Conservation (phyloP, 2,888 invertebrate genomes). For the Melanostoma mellinum region DNA sequence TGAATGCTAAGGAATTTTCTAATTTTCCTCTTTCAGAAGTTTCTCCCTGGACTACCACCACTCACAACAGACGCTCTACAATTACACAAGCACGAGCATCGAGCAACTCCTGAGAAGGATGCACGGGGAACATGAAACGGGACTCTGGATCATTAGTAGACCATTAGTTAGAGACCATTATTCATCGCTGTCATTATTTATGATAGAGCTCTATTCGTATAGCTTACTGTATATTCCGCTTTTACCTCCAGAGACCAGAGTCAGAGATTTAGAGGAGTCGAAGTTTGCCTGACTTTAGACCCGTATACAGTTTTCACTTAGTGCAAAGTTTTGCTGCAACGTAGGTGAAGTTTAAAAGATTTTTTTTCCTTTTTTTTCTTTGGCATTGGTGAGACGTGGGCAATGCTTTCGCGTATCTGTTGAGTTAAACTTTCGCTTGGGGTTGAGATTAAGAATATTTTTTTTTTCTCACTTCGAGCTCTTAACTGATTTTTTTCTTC, state of each 20-base stretch:
- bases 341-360: conserved; percentile 34
- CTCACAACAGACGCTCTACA: too few species aligned
- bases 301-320: conserved; percentile 47
- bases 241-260: conserved; percentile 19
- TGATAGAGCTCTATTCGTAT: conserved; percentile 44
- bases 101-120: neutral
- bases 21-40: conserved; percentile 41
- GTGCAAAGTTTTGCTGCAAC: neutral
- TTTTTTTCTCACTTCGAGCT: neutral
- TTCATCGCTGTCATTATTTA: conserved; percentile 66
- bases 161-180: conserved; percentile 57
- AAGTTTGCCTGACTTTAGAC: conserved; percentile 35
- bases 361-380: conserved; percentile 1
- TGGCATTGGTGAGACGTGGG: conserved; percentile 1
- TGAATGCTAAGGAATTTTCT: conserved; percentile 46
- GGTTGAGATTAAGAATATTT: conserved; percentile 21
- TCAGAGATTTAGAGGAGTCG: neutral
- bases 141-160: conserved; percentile 60
- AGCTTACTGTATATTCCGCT: conserved; percentile 1
- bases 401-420: conserved; percentile 15
- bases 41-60: neutral
- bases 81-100: too few species aligned
- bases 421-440: conserved; percentile 28
- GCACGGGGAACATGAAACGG: neutral
- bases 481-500: neutral